Conservation (phyloP, 2,888 invertebrate genomes). For the Cryptus viduatorius region DNA sequence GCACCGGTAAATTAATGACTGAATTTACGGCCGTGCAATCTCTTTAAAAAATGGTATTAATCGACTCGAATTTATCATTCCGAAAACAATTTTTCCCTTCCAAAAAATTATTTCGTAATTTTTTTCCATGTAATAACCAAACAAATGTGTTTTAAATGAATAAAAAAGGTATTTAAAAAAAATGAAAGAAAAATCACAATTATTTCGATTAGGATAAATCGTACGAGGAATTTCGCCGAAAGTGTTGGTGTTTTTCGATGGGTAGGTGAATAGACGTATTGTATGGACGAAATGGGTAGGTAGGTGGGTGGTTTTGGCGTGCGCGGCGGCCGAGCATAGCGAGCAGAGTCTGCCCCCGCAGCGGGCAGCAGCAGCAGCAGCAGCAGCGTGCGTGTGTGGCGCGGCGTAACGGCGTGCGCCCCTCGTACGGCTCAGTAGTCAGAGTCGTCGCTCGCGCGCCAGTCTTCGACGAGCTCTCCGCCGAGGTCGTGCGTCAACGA, state of each 20-base stretch:
- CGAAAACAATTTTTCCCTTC: background rate
- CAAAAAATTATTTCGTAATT: background rate
- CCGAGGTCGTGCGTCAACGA: constrained; percentile 74
- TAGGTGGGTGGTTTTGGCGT: constrained; percentile 64
- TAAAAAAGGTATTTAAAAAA: background rate
- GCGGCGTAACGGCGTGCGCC: constrained; percentile 74
- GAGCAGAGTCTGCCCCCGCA: constrained; percentile 55
- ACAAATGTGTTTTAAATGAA: background rate
- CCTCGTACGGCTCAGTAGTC: constrained; percentile 75
- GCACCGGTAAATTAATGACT: background rate
- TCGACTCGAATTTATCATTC: background rate
- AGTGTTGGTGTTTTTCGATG: constrained; percentile 9
- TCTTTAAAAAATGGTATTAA: background rate
- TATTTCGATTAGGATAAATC: background rate
- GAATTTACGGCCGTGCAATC: background rate
- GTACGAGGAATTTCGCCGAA: background rate
- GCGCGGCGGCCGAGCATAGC: constrained; percentile 50
- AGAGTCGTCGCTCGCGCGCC: constrained; percentile 76
- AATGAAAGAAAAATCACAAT: background rate
- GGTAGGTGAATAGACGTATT: constrained; percentile 40
- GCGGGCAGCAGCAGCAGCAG: constrained; percentile 46
- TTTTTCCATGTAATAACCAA: background rate
- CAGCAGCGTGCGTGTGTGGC: constrained; percentile 72
- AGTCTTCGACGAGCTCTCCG: constrained; percentile 80
- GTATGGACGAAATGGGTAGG: constrained; percentile 54